phyloP scores from a whole-genome alignment of 2,113 vertebrate genomes.

The Cheilinus undulatus region DNA sequence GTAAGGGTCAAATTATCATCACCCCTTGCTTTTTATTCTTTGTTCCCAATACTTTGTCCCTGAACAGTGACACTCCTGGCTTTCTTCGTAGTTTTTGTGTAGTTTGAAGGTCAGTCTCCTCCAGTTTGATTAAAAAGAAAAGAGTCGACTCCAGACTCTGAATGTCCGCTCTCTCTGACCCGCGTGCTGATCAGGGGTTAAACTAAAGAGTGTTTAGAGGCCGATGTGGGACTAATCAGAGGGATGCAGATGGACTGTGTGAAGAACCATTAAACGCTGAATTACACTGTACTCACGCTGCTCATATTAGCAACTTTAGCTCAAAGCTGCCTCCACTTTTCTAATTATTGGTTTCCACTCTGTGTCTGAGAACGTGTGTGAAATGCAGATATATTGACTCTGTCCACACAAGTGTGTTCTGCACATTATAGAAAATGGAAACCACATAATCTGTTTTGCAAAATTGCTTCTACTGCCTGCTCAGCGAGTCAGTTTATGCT shows the following conservation, averaged over 20 bases:
- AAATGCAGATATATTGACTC: too few species aligned
- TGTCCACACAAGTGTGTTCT: background rate
- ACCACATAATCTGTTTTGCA: background rate
- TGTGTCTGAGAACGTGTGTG: conserved; percentile 6
- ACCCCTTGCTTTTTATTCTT: too few species aligned
- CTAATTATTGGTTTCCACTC: conserved; percentile 16
- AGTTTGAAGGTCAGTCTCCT: too few species aligned
- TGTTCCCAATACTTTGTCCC: too few species aligned
- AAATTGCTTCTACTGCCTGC: background rate
- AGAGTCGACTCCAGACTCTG: background rate
- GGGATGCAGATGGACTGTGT: background rate
- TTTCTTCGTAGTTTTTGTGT: background rate
- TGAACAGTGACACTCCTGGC: too few species aligned
- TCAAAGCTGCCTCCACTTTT: conserved; percentile 37
- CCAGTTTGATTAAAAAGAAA: too few species aligned
- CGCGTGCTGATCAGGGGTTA: background rate
- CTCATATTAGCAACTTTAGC: conserved; percentile 46
- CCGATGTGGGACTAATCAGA: background rate
- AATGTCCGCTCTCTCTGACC: background rate
- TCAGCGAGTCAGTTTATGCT: background rate
- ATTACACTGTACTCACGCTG: conserved; percentile 36
- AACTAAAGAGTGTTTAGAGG: background rate
- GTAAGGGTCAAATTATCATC: too few species aligned
- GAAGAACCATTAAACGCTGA: conserved; percentile 26
- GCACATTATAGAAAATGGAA: conserved; percentile 1